Evolutionary conservation across 2,797 vertebrate genomes (phyloP).

Genomic region (Aphelocoma californica): DNA sequence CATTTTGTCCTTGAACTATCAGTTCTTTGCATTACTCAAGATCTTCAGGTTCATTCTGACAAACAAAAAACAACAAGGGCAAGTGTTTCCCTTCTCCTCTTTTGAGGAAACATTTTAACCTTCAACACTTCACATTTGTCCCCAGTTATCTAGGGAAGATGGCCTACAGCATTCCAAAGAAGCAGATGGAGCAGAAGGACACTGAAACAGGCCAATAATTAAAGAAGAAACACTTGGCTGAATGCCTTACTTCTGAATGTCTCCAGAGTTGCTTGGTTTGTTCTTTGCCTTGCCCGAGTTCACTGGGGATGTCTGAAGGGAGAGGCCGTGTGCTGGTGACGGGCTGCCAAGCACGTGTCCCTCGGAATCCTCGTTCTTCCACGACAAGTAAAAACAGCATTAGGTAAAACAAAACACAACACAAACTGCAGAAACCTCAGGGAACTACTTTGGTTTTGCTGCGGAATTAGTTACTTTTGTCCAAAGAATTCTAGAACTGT

Average conservation of each 20-base stretch:
- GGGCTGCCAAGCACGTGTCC: background rate
- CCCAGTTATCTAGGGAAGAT: background rate
- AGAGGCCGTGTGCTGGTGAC: background rate
- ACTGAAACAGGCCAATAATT: background rate
- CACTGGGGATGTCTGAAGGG: slow-evolving; percentile 19
- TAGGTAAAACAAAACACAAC: background rate
- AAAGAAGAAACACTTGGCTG: background rate
- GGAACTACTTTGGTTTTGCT: background rate
- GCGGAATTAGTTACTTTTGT: background rate
- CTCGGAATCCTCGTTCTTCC: slow-evolving; percentile 66
- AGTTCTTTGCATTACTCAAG: background rate
- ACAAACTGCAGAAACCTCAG: background rate
- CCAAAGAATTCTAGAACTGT: background rate
- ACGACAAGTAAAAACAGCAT: background rate
- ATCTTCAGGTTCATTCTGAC: background rate
- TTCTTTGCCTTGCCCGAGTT: slow-evolving; percentile 60
- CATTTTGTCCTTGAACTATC: background rate
- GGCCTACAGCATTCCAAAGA: background rate
- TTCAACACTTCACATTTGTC: background rate
- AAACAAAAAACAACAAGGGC: background rate
- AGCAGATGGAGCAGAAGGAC: background rate
- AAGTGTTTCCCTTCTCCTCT: background rate
- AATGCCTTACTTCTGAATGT: slow-evolving; percentile 77
- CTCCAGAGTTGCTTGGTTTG: slow-evolving; percentile 54
- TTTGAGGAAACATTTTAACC: background rate